These are phyloP conservation scores for Prionchulus punctatus DNA, from an alignment of 2,888 invertebrate genomes.

Conservation along the genomic window DNA sequence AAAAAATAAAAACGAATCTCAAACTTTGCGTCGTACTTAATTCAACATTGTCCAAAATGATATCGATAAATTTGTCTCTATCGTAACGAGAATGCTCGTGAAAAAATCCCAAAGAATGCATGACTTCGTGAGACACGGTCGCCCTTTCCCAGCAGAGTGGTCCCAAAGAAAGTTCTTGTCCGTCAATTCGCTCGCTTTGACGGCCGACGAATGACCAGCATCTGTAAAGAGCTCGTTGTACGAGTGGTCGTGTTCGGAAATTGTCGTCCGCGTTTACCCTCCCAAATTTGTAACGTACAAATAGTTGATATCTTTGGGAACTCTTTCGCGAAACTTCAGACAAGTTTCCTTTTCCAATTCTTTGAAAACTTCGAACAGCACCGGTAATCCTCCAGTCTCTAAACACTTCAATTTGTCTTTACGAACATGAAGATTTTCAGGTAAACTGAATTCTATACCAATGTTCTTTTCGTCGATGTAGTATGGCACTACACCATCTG, in stretches of 20 bases:
- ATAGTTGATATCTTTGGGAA: not conserved
- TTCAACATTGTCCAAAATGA: constrained; percentile 15
- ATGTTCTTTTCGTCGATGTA: not conserved
- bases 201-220: constrained; percentile 19
- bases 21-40: constrained; percentile 13
- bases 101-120: constrained; percentile 16
- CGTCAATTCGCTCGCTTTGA: constrained; percentile 13
- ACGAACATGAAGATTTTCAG: no score
- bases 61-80: constrained; percentile 15
- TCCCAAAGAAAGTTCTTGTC: constrained; percentile 15
- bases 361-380: not conserved
- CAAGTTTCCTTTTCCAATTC: not conserved
- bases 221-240: constrained; percentile 8
- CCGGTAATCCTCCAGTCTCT: not conserved
- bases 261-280: not conserved
- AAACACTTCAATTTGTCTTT: no score
- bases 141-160: constrained; percentile 15
- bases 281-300: not conserved
- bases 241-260: no score
- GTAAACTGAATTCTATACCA: no score
- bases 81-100: constrained; percentile 17
- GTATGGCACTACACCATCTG: not conserved
- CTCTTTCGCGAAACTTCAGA: not conserved
- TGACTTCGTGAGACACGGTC: constrained; percentile 15
- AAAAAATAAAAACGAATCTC: no score